These are phyloP conservation scores for Malurus splendens DNA, from an alignment of 2,797 vertebrate genomes.

Conservation along the genomic window DNA sequence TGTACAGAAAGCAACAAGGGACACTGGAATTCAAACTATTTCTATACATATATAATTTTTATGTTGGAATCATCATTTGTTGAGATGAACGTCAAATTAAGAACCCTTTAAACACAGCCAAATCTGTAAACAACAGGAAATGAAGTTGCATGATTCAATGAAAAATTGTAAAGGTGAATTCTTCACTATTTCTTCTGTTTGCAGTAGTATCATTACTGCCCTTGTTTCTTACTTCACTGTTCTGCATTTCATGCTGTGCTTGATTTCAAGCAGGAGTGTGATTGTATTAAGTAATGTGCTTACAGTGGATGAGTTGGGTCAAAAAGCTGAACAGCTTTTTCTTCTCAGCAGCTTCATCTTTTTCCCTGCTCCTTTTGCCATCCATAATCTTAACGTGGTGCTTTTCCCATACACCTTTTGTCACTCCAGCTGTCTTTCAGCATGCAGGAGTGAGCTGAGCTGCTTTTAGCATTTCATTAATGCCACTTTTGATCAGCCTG, in stretches of 20 bases:
- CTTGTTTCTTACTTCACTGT: neutral
- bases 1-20: neutral
- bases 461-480: constrained; percentile 12
- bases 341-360: neutral
- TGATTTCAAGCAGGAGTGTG: neutral
- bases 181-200: neutral
- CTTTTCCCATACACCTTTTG: neutral
- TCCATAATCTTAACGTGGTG: neutral
- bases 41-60: neutral
- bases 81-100: neutral
- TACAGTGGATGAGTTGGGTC: neutral
- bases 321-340: neutral
- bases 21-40: neutral
- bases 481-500: neutral
- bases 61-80: neutral
- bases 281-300: neutral
- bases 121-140: neutral
- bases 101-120: neutral
- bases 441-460: neutral
- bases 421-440: neutral
- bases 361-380: neutral
- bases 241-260: neutral
- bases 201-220: neutral
- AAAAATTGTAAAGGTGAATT: neutral
- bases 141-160: neutral